Base-by-base conservation (phyloP, 1,140 invertebrate genomes). In the Cyclargus thomasi region DNA sequence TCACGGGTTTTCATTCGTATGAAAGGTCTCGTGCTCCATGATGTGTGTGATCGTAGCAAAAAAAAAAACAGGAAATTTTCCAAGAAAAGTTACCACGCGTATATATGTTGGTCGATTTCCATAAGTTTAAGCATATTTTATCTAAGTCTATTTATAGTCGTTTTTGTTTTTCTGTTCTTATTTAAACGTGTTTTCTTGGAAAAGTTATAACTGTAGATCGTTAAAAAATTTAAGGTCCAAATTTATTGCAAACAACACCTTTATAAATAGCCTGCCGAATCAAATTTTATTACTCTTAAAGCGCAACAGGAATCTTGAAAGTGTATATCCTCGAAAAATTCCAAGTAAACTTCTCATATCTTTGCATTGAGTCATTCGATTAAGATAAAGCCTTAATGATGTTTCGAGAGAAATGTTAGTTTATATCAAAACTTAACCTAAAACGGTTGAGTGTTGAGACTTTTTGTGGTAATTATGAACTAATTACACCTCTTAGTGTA, bases 361-460 rank as follows among this genome's bases (percentile, higher is more conserved):
- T 59, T 59, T 20, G 10, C 18, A 59, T 59, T 59, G 55, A 59
- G 55, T 59, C 55, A 59, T 59, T 21, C 55, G 18, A 59, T 59
- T 18, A 21, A 59, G 55, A 20, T 20, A 55, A 55, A 11, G 20
- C 55, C 55, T 59, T 18, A 59, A 20, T 59, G 20, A 11, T 59
- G 55, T 11, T 59, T 20, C 55, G 10, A 20, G 10, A 20, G 10
- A 20, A 59, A 59, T 47, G 17, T n/a, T 21, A 59, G 55, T 59
- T 18, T 59, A 59, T 59, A 59, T 11, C 17, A 22, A 59, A 59
- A 20, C 55, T 1, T 59, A 7, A 8, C 17, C 55, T 20, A 21
- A 59, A 59, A 20, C 18, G 55, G 55, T 59, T 20, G 53, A 55
- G 53, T 47, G 39, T 8, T 47, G 39, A 4, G 11, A n/a, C n/a